Percentiles rank a stretch among this genome's conserved stretches.
These are phyloP conservation scores for Eupithecia vulgata DNA, from an alignment of 2,888 invertebrate species.

Conservation along the genomic window DNA sequence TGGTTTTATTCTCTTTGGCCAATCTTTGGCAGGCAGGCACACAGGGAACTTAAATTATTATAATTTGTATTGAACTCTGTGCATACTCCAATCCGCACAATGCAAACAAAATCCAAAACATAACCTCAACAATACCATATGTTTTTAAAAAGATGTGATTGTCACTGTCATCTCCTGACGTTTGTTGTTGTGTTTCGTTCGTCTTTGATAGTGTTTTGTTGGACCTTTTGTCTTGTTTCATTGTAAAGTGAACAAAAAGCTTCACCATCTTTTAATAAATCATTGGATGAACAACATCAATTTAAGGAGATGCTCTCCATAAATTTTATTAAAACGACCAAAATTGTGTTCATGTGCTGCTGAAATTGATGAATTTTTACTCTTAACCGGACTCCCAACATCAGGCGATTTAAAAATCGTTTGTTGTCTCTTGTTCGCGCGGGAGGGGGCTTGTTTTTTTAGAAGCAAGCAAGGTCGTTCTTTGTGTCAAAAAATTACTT, in stretches of 20 bases:
- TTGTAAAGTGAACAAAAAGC: background rate
- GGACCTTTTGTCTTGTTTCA: constrained; percentile 2
- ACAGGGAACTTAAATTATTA: too few species aligned
- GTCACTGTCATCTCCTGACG: constrained; percentile 9
- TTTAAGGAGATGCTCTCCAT: background rate
- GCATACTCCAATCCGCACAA: too few species aligned
- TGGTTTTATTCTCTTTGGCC: too few species aligned
- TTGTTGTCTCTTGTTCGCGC: constrained; percentile 47
- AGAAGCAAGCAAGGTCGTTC: constrained; percentile 86
- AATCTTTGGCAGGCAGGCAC: background rate
- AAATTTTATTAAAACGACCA: background rate
- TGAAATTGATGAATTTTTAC: background rate
- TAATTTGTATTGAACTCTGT: too few species aligned
- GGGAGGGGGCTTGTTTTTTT: constrained; percentile 80
- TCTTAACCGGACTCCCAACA: constrained; percentile 20
- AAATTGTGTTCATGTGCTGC: background rate
- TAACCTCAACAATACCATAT: constrained; percentile 20
- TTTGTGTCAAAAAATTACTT: constrained; percentile 85
- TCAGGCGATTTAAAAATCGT: constrained; percentile 20
- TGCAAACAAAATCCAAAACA: too few species aligned
- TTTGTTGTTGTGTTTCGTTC: background rate
- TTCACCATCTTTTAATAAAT: background rate
- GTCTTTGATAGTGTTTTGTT: constrained; percentile 41
- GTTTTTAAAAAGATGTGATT: constrained; percentile 5
- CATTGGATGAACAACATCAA: background rate